Evolutionary conservation across 2,888 invertebrate species (phyloP), one percentile per base, ranked within the genome.

Genomic region (Antitype chi): DNA sequence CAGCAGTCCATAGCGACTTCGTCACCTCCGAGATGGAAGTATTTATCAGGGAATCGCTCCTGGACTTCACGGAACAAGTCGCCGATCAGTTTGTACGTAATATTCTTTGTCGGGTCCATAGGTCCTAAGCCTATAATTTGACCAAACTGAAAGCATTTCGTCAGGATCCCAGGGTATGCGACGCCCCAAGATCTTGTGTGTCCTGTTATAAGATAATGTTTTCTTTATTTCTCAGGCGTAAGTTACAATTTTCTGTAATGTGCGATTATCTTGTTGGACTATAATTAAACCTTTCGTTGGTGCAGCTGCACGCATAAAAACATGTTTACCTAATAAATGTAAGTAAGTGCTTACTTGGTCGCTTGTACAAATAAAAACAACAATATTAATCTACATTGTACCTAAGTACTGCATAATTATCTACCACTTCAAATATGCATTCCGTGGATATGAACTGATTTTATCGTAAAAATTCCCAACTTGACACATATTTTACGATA

Each of bases 11-110:
- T 97, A 38, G 97, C 97, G 0, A 99, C 99, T 96, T 99, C 99
- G 93, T 99, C 99, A 0, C 99, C 99, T 15, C 99, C 99, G 6
- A 99, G 94, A 94, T 99, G 99, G 38, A 99, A 92, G 91, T 98
- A 99, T 84, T 97, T 94, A 86, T 99, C 99, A 0, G 98, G 98
- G 92, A 99, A 99, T 23, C 97, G 95, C 0, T 91, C 82, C 64
- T 96, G 95, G 2, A 99, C 96, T 95, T 99, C 99, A 32, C 93
- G 90, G 86, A 99, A 97, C 23, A 99, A 95, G 1, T 97, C 96
- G 23, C 96, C 89, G 43, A 99, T 92, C 88, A 99, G 98, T 3
- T 94, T 93, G 93, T 98, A 99, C 0, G 98, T 98, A 0, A 89
- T 90, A 13, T 97, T 95, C 13, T 96, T 96, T 0, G 97, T 97